Percentiles rank a stretch among this genome's conserved stretches.
phyloP scores from a whole-genome alignment of 2,113 vertebrate species.

The Daphoenositta chrysoptera region DNA sequence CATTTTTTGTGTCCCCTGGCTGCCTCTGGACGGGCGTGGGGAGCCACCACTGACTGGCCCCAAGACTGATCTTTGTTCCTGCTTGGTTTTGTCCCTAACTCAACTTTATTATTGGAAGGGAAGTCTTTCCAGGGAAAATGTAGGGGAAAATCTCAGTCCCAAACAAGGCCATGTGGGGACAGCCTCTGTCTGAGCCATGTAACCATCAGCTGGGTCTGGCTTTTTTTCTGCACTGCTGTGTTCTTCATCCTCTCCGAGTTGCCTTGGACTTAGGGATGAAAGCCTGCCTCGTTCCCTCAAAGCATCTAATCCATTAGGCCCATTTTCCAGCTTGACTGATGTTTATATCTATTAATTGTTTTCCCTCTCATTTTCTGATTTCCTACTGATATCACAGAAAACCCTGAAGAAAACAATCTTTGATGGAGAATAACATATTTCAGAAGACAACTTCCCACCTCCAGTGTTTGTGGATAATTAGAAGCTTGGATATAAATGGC shows the following conservation, averaged over 20 bases:
- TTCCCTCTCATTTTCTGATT: slow-evolving; percentile 54
- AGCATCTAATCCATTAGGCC: slow-evolving; percentile 30
- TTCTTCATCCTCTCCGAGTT: not conserved
- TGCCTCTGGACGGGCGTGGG: accelerated
- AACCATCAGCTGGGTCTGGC: not conserved
- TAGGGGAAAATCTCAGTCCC: not conserved
- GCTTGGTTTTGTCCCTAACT: not conserved
- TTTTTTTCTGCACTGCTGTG: not conserved
- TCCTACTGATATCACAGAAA: slow-evolving; percentile 48
- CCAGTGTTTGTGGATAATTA: slow-evolving; percentile 12
- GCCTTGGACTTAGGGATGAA: not conserved
- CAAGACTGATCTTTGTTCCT: not conserved
- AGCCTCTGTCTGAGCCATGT: not conserved
- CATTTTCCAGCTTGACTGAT: slow-evolving; percentile 19
- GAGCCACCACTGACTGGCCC: accelerated
- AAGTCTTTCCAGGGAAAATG: not conserved
- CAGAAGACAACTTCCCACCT: slow-evolving; percentile 27
- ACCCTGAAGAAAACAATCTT: slow-evolving; percentile 27
- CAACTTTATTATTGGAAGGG: not conserved
- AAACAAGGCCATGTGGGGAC: not conserved
- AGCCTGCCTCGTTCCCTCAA: not conserved
- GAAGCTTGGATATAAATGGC: not conserved
- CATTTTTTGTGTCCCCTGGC: accelerated
- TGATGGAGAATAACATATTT: slow-evolving; percentile 42
- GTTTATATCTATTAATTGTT: slow-evolving; percentile 62